A percentile compares a stretch with the other conserved stretches of the same genome.
These are phyloP conservation scores for Onychorhynchus coronatus DNA, from an alignment of 2,113 vertebrate species.

Conservation along the genomic window DNA sequence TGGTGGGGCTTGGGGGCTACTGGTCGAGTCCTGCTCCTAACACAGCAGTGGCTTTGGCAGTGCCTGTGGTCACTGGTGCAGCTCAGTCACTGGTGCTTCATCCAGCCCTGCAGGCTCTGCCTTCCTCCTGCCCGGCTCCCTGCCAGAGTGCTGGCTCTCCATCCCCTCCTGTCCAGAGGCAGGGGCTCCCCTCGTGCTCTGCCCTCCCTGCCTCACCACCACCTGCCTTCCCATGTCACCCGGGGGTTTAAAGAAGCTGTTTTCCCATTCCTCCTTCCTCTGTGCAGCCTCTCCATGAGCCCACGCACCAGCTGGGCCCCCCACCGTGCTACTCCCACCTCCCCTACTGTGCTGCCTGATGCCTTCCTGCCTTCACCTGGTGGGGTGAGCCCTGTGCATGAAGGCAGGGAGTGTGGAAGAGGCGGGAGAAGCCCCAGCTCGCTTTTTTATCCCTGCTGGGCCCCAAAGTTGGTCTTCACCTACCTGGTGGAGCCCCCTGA, in stretches of 20 bases:
- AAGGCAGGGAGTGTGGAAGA: fast-evolving
- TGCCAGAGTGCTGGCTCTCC: fast-evolving
- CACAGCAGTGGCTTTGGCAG: fast-evolving
- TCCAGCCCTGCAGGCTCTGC: neutral
- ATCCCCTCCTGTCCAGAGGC: neutral
- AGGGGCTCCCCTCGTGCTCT: neutral
- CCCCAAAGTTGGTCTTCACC: neutral
- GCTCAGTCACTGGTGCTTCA: neutral
- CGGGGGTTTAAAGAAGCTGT: fast-evolving
- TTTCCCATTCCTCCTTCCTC: neutral
- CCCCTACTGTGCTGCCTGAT: neutral
- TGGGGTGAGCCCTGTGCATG: neutral
- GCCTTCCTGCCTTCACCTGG: conserved; percentile 20
- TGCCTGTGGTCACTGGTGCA: fast-evolving
- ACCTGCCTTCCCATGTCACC: neutral
- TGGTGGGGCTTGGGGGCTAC: neutral
- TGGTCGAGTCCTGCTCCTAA: neutral
- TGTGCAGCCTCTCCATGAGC: neutral
- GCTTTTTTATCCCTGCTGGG: neutral
- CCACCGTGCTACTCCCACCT: conserved; percentile 12
- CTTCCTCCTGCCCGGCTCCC: neutral
- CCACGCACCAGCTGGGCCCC: conserved; percentile 61
- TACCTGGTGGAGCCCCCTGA: neutral
- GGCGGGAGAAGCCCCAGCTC: neutral
- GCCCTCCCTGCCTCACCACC: neutral